phyloP scores from a whole-genome alignment of 2,113 vertebrate species.

The Coracopsis vasa region DNA sequence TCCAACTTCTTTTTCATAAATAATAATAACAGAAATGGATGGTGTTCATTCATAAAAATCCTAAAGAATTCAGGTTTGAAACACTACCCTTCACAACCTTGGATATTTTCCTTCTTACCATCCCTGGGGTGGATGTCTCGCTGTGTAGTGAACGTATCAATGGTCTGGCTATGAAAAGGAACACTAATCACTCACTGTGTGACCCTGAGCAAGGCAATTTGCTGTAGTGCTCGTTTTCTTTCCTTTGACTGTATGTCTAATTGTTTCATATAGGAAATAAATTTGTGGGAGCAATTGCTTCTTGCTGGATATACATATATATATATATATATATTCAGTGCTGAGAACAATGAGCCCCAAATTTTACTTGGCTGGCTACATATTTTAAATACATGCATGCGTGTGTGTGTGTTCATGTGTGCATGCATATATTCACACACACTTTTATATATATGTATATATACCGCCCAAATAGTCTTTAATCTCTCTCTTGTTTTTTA shows the following conservation, averaged over 20 bases:
- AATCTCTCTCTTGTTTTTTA: neutral
- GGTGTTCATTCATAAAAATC: neutral
- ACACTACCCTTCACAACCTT: neutral
- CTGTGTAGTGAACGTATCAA: neutral
- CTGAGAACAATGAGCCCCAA: neutral
- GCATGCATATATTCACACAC: fast-evolving
- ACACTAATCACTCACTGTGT: neutral
- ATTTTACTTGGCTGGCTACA: fast-evolving
- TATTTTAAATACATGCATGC: neutral
- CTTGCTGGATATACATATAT: neutral
- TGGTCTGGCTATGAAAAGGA: neutral
- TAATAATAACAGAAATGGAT: neutral
- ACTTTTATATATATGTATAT: neutral
- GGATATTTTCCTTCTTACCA: neutral
- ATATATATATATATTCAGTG: neutral
- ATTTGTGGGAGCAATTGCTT: neutral
- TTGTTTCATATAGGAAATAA: neutral
- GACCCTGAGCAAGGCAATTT: neutral
- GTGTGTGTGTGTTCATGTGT: fast-evolving
- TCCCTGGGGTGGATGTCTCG: neutral
- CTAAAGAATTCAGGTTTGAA: neutral
- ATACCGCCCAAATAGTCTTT: neutral
- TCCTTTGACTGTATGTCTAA: neutral
- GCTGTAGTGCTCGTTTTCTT: neutral
- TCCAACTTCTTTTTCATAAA: neutral